These are phyloP conservation scores for Noctilio leporinus DNA, from an alignment of 2,113 vertebrate species.

Conservation along the genomic window DNA sequence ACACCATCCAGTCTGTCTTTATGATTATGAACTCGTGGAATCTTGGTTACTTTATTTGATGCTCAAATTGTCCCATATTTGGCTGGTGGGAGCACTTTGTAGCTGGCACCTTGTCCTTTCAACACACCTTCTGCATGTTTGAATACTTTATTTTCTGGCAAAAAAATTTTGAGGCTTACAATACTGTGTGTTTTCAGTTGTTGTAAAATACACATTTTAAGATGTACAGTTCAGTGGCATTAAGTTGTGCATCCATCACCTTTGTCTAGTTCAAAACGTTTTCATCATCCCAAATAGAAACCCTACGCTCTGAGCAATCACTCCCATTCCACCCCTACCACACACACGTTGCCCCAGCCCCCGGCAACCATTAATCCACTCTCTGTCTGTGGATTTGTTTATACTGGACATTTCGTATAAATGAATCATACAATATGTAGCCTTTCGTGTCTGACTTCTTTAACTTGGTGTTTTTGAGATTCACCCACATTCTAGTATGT, in stretches of 20 bases:
- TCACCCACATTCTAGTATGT: background rate
- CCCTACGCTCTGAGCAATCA: too few relatives aligned
- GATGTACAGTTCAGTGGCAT: background rate
- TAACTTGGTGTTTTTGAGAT: background rate
- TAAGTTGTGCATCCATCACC: background rate
- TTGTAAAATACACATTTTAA: background rate
- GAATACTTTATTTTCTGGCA: background rate
- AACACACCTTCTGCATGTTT: background rate
- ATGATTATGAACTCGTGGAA: fast-evolving
- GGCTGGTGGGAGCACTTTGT: background rate
- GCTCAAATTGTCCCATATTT: too few relatives aligned
- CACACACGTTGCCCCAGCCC: background rate
- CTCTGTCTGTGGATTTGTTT: background rate
- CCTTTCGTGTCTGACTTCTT: background rate
- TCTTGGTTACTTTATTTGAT: background rate
- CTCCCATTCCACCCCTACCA: background rate
- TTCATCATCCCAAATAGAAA: background rate
- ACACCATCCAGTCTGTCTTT: too few relatives aligned
- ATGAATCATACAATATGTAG: background rate
- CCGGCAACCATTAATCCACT: background rate
- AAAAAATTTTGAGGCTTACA: background rate
- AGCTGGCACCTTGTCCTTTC: background rate
- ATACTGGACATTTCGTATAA: background rate
- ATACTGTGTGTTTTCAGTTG: background rate
- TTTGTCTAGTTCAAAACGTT: background rate